phyloP scores from a whole-genome alignment of 2,797 vertebrate species.

The Sebastes diploproa region DNA sequence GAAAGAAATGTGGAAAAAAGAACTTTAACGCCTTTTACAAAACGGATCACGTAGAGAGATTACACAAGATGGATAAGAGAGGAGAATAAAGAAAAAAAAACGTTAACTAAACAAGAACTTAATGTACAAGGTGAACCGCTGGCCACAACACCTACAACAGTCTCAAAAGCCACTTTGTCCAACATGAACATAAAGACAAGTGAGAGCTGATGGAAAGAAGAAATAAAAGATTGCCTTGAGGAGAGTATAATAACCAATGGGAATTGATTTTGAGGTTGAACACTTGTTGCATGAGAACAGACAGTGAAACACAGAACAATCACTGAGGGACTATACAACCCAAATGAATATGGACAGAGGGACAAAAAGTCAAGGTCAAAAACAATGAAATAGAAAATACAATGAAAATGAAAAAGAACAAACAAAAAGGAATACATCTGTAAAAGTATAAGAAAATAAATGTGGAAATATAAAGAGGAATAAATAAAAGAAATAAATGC shows the following conservation, averaged over 20 bases:
- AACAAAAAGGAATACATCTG: too few relatives aligned
- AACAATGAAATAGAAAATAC: conserved; percentile 10
- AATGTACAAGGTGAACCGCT: neutral
- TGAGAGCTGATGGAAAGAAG: conserved; percentile 10
- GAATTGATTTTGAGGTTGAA: conserved; percentile 33
- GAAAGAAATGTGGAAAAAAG: neutral
- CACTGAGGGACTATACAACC: conserved; percentile 10
- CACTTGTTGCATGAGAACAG: conserved; percentile 1
- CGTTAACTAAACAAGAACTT: neutral
- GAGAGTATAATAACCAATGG: conserved; percentile 36
- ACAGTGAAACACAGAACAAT: conserved; percentile 18
- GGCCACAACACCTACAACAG: neutral
- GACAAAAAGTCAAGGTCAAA: conserved; percentile 25
- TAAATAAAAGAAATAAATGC: too few relatives aligned
- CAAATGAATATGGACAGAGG: conserved; percentile 16
- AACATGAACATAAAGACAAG: conserved; percentile 4
- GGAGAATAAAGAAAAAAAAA: conserved; percentile 18
- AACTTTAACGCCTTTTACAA: conserved; percentile 6
- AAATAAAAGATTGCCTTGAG: conserved; percentile 26
- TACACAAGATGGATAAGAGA: neutral
- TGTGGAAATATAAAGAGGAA: too few relatives aligned
- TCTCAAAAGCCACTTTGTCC: neutral
- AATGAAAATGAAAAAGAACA: too few relatives aligned
- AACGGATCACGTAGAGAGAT: neutral
- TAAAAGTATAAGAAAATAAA: too few relatives aligned